Evolutionary conservation across 2,797 vertebrate species (phyloP).

Genomic region (Darevskia nairensis): DNA sequence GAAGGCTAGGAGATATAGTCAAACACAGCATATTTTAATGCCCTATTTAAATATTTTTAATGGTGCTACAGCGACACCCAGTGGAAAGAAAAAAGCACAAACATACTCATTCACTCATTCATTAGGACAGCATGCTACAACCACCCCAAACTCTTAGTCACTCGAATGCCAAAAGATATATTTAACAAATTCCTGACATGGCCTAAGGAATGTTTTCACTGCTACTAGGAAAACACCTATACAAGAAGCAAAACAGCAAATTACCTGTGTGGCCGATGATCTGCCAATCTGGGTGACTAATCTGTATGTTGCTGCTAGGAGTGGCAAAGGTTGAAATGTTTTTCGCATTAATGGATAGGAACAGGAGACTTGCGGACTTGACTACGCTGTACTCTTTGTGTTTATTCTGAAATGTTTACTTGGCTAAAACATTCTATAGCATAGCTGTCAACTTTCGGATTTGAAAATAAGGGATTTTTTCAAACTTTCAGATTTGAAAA

Average conservation of each 20-base stretch:
- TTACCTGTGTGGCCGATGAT: not conserved
- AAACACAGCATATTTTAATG: not conserved
- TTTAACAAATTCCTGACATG: not conserved
- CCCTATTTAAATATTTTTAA: not conserved
- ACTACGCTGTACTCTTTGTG: not conserved
- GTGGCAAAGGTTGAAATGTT: not conserved
- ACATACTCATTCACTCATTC: not conserved
- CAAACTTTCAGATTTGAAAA: no score
- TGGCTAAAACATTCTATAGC: no score
- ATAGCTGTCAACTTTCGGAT: no score
- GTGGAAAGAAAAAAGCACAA: conserved; percentile 7
- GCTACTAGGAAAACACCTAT: not conserved
- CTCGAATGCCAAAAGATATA: not conserved
- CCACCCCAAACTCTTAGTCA: not conserved
- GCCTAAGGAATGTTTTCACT: not conserved
- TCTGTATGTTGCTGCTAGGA: not conserved
- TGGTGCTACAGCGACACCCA: conserved; percentile 63
- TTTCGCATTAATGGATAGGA: not conserved
- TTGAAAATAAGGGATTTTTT: no score
- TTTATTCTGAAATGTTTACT: no score
- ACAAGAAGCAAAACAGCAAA: not conserved
- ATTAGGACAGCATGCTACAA: not conserved
- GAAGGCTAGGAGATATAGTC: not conserved
- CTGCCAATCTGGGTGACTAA: not conserved
- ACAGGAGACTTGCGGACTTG: not conserved